Evolutionary conservation across 2,113 vertebrate species (phyloP).

Genomic region (Festucalex cinctus): DNA sequence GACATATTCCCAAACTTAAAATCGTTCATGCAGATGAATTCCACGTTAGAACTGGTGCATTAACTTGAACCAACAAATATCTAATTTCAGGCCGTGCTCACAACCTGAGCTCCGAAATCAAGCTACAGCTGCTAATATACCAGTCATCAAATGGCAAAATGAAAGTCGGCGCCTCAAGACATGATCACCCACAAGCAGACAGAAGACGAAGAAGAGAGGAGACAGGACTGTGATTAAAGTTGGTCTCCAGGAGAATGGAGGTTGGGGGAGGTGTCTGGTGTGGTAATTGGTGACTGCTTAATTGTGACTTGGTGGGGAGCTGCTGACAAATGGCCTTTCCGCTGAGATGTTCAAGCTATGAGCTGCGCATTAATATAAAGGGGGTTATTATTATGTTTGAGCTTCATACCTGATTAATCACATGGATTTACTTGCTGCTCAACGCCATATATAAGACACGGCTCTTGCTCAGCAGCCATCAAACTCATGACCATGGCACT

Average conservation of each 20-base stretch:
- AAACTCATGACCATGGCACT: conserved; percentile 47
- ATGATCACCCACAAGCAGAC: conserved; percentile 57
- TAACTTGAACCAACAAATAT: conserved; percentile 15
- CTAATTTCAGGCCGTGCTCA: conserved; percentile 17
- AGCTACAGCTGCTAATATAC: conserved; percentile 33
- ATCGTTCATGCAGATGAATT: conserved; percentile 16
- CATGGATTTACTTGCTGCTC: conserved; percentile 62
- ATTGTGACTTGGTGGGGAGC: conserved; percentile 70
- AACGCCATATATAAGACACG: conserved; percentile 44
- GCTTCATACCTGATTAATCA: conserved; percentile 73
- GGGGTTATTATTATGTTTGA: conserved; percentile 76
- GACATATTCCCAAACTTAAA: conserved; percentile 17
- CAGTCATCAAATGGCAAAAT: conserved; percentile 63
- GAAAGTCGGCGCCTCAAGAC: conserved; percentile 55
- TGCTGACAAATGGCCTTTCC: conserved; percentile 71
- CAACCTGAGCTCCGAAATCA: conserved; percentile 4
- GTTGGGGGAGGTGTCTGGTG: conserved; percentile 27
- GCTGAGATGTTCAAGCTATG: conserved; percentile 66
- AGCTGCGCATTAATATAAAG: conserved; percentile 73
- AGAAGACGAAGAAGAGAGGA: conserved; percentile 49
- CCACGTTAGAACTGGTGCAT: conserved; percentile 12
- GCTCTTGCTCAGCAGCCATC: conserved; percentile 52
- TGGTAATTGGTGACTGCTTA: conserved; percentile 66
- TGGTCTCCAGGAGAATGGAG: conserved; percentile 40
- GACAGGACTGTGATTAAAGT: conserved; percentile 63